phyloP scores from a whole-genome alignment of 1,140 invertebrate species.

The Solen grandis region DNA sequence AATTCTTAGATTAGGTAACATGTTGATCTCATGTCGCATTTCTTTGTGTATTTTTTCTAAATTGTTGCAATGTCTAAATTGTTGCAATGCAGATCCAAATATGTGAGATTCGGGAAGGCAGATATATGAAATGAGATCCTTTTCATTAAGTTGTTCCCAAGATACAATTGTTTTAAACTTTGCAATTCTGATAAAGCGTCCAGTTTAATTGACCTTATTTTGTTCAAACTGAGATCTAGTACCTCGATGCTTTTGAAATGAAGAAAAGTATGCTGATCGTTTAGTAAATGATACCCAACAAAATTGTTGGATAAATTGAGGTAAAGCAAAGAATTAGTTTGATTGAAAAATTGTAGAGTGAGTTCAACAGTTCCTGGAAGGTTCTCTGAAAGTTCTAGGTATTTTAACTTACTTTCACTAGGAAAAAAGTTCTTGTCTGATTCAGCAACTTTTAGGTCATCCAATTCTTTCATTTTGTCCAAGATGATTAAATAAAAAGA shows the following conservation, averaged over 20 bases:
- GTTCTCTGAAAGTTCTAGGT: conserved; percentile 25
- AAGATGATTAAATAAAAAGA: too few relatives aligned
- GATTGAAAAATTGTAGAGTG: conserved; percentile 6
- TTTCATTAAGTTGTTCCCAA: conserved; percentile 13
- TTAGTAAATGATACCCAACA: conserved; percentile 21
- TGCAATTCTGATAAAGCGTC: neutral
- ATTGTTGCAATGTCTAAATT: neutral
- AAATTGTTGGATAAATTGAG: conserved; percentile 19
- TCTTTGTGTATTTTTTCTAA: neutral
- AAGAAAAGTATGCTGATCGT: neutral
- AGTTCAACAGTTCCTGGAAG: neutral
- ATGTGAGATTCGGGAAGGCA: neutral
- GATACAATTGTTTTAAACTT: neutral
- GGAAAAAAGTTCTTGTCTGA: too few relatives aligned
- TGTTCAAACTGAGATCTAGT: too few relatives aligned
- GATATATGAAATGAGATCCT: neutral
- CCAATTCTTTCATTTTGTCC: too few relatives aligned
- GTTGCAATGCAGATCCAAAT: too few relatives aligned
- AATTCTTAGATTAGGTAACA: neutral
- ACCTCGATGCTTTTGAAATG: too few relatives aligned
- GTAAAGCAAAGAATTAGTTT: neutral
- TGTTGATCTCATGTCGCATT: neutral
- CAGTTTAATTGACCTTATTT: too few relatives aligned
- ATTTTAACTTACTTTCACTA: neutral
- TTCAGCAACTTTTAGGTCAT: too few relatives aligned